Base-by-base conservation (phyloP, 2,888 invertebrate species). In the Lordiphosa fenestrarum region DNA sequence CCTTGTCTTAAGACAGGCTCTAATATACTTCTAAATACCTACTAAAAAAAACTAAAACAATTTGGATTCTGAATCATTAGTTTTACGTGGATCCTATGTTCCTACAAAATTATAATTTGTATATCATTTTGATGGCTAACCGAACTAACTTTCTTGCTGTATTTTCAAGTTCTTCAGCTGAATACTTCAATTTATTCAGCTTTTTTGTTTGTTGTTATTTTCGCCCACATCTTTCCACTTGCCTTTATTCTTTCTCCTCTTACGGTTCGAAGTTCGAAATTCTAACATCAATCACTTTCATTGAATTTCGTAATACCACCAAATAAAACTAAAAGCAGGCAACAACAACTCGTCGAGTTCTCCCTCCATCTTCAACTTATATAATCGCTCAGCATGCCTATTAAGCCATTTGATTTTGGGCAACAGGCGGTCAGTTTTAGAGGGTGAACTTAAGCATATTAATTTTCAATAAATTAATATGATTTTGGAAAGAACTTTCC, bases 231-330 rank as follows among this genome's bases (percentile, higher is more conserved):
- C 49, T 40, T 46, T 15, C 37, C 39, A 47, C 47, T 47, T 36
- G 33, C 41, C 30, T 38, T 48, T 47, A 21, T 52, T 23, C 42
- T 41, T 36, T 42, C 13, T 12, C 15, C 23, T 36, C 44, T 56
- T 13, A 12, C 19, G 50, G 62, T 62, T 62, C 67, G 50, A 66
- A 66, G 58, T 52, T 65, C 65, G 64, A 30, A 10, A 30, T 64
- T 71, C 64, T 71, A 69, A 82, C 82, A 82, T 84, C 78, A 84
- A 82, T 82, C 81, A 82, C 81, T 82, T 82, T 82, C 84, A 78
- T 81, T 81, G 78, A 75, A 83, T 78, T 63, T 69, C 36, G 56
- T 63, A 67, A 23, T 21, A 39, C 13, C 13, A 44, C 40, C 6
- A 25, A 25, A 25, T 25, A 25, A 25, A 25, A 7, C 25, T 25